Conservation (phyloP, 2,888 invertebrate genomes). For the Koerneria pararmatus region DNA sequence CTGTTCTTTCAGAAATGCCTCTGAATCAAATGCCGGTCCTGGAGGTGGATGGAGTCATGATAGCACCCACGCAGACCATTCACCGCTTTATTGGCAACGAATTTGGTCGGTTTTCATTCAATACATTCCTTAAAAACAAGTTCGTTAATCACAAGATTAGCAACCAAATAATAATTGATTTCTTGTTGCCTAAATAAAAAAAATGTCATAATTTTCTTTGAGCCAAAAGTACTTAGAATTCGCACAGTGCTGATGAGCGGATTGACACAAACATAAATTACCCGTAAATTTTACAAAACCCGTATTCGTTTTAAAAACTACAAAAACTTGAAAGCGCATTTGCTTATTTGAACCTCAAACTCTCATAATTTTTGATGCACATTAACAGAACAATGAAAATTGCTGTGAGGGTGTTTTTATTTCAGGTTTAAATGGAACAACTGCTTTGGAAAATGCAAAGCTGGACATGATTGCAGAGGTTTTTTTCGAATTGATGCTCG, state of each 20-base stretch:
- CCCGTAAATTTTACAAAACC: too few relatives aligned
- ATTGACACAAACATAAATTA: too few relatives aligned
- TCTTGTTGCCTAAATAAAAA: too few relatives aligned
- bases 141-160: too few relatives aligned
- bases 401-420: too few relatives aligned
- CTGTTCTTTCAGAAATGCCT: slow-evolving; percentile 51
- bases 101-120: slow-evolving; percentile 35
- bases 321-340: too few relatives aligned
- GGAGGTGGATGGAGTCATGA: slow-evolving; percentile 49
- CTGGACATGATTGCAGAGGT: slow-evolving; percentile 52
- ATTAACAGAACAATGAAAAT: not conserved
- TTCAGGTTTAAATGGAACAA: slow-evolving; percentile 35
- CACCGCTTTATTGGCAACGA: slow-evolving; percentile 46
- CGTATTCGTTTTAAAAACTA: too few relatives aligned
- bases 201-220: too few relatives aligned
- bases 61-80: slow-evolving; percentile 48
- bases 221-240: too few relatives aligned
- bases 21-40: slow-evolving; percentile 53
- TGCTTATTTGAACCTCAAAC: too few relatives aligned
- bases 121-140: not conserved
- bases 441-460: slow-evolving; percentile 41
- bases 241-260: too few relatives aligned
- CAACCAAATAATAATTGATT: too few relatives aligned
- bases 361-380: not conserved
- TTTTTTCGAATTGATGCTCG: slow-evolving; percentile 32